phyloP scores from a whole-genome alignment of 37 sponge, comb jelly and placozoan genomes.

The Theonella swinhoei region DNA sequence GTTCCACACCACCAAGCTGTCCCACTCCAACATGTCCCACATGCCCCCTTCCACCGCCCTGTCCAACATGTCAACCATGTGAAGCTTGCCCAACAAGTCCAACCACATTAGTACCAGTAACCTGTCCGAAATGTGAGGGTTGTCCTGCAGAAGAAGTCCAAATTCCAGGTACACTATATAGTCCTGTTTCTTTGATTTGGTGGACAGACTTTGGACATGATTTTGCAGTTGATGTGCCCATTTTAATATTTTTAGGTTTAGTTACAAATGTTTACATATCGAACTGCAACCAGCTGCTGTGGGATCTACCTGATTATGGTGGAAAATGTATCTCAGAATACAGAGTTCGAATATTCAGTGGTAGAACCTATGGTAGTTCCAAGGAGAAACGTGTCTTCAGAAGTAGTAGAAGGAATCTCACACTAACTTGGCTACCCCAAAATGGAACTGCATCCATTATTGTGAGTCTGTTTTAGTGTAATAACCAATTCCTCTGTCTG shows the following conservation, averaged over 20 bases:
- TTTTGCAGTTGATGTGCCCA: too few species aligned
- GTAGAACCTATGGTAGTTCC: neutral
- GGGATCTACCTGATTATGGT: neutral
- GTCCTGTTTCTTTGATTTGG: too few species aligned
- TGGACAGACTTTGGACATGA: too few species aligned
- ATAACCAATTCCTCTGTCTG: too few species aligned
- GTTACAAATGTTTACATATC: neutral
- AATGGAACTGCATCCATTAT: neutral
- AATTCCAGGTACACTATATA: neutral
- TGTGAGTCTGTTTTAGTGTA: too few species aligned
- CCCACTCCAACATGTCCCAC: neutral
- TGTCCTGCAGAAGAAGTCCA: neutral
- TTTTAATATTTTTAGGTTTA: neutral
- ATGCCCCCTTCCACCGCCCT: neutral
- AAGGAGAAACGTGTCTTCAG: neutral
- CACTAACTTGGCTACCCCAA: neutral
- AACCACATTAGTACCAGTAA: too few species aligned
- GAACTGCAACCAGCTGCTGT: neutral
- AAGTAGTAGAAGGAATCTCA: neutral
- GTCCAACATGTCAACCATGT: too few species aligned
- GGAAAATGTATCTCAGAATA: neutral
- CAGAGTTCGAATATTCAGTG: neutral
- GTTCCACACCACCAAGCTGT: too few species aligned
- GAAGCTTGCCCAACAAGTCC: too few species aligned
- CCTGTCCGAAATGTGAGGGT: neutral